A percentile compares a stretch with the other conserved stretches of the same genome.
These are phyloP conservation scores for Bellardia bayeri DNA, from an alignment of 2,888 invertebrate genomes.

Conservation along the genomic window DNA sequence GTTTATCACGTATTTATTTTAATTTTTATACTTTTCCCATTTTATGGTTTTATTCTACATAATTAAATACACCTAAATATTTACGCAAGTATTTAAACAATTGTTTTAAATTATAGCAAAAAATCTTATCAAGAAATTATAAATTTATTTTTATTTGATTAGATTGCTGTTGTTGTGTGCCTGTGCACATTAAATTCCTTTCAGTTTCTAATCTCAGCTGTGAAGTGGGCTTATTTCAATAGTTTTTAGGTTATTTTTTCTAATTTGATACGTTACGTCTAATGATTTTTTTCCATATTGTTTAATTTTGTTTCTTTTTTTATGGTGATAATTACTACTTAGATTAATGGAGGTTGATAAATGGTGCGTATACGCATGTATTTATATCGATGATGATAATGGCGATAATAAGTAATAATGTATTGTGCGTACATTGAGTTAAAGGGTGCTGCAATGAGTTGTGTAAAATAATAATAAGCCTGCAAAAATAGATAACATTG, in stretches of 20 bases:
- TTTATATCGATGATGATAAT: constrained; percentile 20
- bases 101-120: constrained; percentile 25
- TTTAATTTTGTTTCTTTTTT: constrained; percentile 20
- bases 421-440: constrained; percentile 25
- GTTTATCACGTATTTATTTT: constrained; percentile 24
- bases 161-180: constrained; percentile 23
- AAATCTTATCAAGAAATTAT: constrained; percentile 53
- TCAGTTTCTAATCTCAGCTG: not conserved
- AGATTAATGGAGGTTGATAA: constrained; percentile 53
- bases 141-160: constrained; percentile 37
- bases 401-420: constrained; percentile 25
- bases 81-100: constrained; percentile 55
- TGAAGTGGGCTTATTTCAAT: constrained; percentile 18
- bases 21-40: constrained; percentile 12
- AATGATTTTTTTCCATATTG: not conserved
- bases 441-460: not conserved
- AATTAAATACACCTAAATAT: constrained; percentile 26
- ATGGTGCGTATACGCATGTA: constrained; percentile 44
- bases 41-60: not conserved
- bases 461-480: not conserved
- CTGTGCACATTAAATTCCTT: not conserved
- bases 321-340: constrained; percentile 43
- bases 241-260: not conserved
- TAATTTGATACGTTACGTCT: not conserved
- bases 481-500: too few species aligned